Conservation (phyloP, 2,113 vertebrate species). For the Glaucidium brasilianum region DNA sequence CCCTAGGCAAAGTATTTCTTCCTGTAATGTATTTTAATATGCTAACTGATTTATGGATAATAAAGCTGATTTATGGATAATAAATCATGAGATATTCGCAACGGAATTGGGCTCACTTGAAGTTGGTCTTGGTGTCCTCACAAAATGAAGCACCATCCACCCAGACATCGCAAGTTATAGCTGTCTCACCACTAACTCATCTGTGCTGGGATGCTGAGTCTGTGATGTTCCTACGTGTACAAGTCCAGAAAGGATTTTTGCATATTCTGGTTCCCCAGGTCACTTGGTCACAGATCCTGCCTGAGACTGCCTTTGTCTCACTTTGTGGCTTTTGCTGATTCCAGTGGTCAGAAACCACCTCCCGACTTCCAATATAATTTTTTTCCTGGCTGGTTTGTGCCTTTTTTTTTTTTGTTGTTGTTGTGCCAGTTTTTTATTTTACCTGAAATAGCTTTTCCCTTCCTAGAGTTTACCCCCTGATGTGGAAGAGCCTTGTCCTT, state of each 20-base stretch:
- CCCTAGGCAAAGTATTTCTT: neutral
- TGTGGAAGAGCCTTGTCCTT: neutral
- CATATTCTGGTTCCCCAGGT: neutral
- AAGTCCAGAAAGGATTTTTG: neutral
- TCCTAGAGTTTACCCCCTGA: neutral
- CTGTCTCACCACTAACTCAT: neutral
- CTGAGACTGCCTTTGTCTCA: neutral
- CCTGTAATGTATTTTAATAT: neutral
- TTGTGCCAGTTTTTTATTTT: neutral
- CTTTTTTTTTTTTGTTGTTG: neutral
- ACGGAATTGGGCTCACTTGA: neutral
- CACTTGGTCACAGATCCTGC: neutral
- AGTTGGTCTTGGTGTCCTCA: neutral
- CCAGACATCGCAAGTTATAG: neutral
- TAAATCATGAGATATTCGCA: neutral
- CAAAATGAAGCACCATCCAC: neutral
- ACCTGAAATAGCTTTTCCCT: neutral
- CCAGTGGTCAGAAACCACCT: neutral
- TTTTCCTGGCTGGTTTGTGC: neutral
- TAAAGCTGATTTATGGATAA: neutral
- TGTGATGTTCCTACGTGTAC: accelerated
- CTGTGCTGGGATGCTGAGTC: neutral
- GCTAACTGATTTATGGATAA: neutral
- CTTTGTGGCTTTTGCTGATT: neutral
- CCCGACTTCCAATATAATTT: neutral